phyloP scores from a whole-genome alignment of 1,140 invertebrate species.

The Paraescarpia echinospica region DNA sequence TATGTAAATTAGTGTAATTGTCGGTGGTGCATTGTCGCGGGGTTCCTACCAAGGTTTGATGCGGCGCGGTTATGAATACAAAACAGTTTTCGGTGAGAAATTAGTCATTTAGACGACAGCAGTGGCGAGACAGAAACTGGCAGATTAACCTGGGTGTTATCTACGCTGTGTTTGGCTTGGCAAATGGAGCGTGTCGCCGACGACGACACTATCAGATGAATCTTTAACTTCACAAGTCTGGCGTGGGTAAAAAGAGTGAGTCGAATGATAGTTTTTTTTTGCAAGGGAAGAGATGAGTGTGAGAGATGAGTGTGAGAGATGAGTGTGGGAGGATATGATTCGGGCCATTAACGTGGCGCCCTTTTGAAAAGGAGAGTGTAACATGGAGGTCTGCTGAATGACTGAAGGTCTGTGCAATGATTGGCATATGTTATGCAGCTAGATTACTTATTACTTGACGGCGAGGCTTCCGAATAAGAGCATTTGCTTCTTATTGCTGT shows the following conservation, averaged over 20 bases:
- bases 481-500: background rate
- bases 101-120: background rate
- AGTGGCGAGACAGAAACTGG: background rate
- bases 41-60: background rate
- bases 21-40: background rate
- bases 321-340: background rate
- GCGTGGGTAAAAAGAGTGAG: background rate
- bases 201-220: background rate
- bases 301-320: background rate
- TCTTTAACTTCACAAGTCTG: constrained; percentile 1
- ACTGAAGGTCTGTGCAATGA: background rate
- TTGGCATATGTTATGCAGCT: background rate
- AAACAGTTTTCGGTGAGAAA: background rate
- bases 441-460: background rate
- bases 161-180: background rate
- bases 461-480: background rate
- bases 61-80: background rate
- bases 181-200: background rate
- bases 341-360: background rate
- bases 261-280: background rate
- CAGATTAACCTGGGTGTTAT: constrained; percentile 5
- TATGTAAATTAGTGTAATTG: constrained; percentile 1
- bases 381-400: background rate
- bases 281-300: background rate
- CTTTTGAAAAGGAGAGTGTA: background rate